These are phyloP conservation scores for Pocillopora verrucosa DNA, from an alignment of 64 coral and sea anemone species.

Conservation along the genomic window DNA sequence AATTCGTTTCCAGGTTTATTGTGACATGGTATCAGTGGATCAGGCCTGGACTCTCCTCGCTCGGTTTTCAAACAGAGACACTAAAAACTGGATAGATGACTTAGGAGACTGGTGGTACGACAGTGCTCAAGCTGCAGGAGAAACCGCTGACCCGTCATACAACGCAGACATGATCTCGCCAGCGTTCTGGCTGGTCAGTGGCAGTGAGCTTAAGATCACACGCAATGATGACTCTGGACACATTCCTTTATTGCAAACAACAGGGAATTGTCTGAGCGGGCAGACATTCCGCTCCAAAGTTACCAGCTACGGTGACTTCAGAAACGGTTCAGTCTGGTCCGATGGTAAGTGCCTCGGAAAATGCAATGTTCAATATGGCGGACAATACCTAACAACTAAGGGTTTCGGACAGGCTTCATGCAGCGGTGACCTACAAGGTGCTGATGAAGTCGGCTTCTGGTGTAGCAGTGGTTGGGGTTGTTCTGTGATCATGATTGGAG, in stretches of 20 bases:
- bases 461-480: neutral
- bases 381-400: neutral
- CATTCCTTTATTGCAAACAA: conserved; percentile 11
- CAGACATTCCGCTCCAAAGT: conserved; percentile 37
- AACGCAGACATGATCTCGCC: conserved; percentile 45
- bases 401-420: conserved; percentile 4
- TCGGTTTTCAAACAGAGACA: too few species aligned
- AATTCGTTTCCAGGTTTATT: too few species aligned
- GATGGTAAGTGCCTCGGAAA: neutral
- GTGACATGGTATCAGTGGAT: too few species aligned
- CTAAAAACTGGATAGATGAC: too few species aligned
- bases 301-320: conserved; percentile 22
- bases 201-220: conserved; percentile 61
- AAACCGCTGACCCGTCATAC: too few species aligned
- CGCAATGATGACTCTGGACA: neutral
- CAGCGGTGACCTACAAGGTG: neutral
- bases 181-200: conserved; percentile 30
- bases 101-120: too few species aligned
- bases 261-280: conserved; percentile 9
- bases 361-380: conserved; percentile 11
- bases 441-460: neutral
- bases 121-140: too few species aligned
- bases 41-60: too few species aligned
- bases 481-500: conserved; percentile 26
- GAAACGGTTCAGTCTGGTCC: neutral